Evolutionary conservation across 2,888 invertebrate species (phyloP).

Genomic region (Nomada fabriciana): DNA sequence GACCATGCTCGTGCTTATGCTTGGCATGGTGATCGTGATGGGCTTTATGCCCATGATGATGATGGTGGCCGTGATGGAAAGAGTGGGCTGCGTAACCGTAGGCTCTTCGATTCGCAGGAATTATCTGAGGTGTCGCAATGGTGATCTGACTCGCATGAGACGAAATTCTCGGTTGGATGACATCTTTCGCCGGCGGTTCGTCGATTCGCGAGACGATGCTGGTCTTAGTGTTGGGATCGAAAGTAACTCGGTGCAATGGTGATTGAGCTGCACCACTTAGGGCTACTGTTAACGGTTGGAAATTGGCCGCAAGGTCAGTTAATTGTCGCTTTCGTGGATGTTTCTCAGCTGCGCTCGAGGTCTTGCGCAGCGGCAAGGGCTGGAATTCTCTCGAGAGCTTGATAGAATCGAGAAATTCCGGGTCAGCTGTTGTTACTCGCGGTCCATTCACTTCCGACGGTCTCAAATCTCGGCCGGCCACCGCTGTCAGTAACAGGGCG

Average conservation of each 20-base stretch:
- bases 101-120: slow-evolving; percentile 36
- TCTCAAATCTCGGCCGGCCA: slow-evolving; percentile 72
- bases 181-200: slow-evolving; percentile 38
- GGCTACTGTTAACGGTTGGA: slow-evolving; percentile 41
- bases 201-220: slow-evolving; percentile 45
- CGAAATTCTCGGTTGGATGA: slow-evolving; percentile 48
- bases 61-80: slow-evolving; percentile 70
- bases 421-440: slow-evolving; percentile 41
- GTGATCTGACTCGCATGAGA: slow-evolving; percentile 28
- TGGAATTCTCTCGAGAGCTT: slow-evolving; percentile 64
- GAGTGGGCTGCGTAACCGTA: slow-evolving; percentile 56
- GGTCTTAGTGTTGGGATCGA: slow-evolving; percentile 43
- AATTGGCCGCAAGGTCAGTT: slow-evolving; percentile 62
- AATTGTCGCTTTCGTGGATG: slow-evolving; percentile 76
- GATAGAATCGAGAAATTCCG: slow-evolving; percentile 54
- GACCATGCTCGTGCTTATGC: slow-evolving; percentile 70
- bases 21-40: slow-evolving; percentile 73
- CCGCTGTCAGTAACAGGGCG: slow-evolving; percentile 70
- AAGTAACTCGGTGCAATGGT: slow-evolving; percentile 30
- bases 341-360: slow-evolving; percentile 45
- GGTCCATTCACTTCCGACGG: slow-evolving; percentile 64
- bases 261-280: slow-evolving; percentile 32
- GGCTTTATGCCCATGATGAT: slow-evolving; percentile 72
- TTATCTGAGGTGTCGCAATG: slow-evolving; percentile 44
- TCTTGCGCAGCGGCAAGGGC: slow-evolving; percentile 52